Evolutionary conservation across 2,113 vertebrate genomes (phyloP).

Genomic region (Pleuronectes platessa): DNA sequence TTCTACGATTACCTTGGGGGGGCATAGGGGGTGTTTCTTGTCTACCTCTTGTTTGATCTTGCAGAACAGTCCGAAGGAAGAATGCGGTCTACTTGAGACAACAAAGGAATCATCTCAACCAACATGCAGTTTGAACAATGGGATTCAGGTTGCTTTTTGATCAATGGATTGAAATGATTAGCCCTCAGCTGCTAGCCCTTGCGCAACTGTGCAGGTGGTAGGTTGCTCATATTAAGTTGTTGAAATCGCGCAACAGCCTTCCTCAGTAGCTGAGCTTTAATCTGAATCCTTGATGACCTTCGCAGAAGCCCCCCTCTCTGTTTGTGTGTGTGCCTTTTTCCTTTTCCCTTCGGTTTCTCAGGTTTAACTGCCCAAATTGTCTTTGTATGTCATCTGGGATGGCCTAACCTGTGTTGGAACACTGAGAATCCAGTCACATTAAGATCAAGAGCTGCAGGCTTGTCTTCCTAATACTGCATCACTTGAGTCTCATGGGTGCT

Average conservation of each 20-base stretch:
- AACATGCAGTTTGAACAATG: no score
- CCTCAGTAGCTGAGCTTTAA: slow-evolving; percentile 77
- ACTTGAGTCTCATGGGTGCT: slow-evolving; percentile 79
- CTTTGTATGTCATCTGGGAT: slow-evolving; percentile 79
- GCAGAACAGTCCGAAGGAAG: no score
- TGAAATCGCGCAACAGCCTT: slow-evolving; percentile 72
- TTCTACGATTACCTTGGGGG: no score
- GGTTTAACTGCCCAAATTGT: slow-evolving; percentile 77
- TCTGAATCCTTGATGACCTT: slow-evolving; percentile 70
- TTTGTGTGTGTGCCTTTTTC: slow-evolving; percentile 72
- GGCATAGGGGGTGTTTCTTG: no score
- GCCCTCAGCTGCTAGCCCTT: slow-evolving; percentile 73
- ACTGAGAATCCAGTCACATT: slow-evolving; percentile 82
- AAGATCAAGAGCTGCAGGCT: slow-evolving; percentile 82
- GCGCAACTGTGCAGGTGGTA: slow-evolving; percentile 81
- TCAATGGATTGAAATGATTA: slow-evolving; percentile 1
- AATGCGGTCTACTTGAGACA: no score
- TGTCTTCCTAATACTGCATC: slow-evolving; percentile 83
- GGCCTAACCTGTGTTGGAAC: slow-evolving; percentile 82
- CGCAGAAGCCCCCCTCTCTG: slow-evolving; percentile 72
- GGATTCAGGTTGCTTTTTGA: slow-evolving; percentile 65
- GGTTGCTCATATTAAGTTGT: slow-evolving; percentile 4
- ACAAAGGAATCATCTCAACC: no score
- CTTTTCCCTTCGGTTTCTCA: slow-evolving; percentile 77
- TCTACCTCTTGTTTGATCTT: no score